Evolutionary conservation across 2,113 vertebrate species (phyloP).

Genomic region (Bungarus multicinctus): DNA sequence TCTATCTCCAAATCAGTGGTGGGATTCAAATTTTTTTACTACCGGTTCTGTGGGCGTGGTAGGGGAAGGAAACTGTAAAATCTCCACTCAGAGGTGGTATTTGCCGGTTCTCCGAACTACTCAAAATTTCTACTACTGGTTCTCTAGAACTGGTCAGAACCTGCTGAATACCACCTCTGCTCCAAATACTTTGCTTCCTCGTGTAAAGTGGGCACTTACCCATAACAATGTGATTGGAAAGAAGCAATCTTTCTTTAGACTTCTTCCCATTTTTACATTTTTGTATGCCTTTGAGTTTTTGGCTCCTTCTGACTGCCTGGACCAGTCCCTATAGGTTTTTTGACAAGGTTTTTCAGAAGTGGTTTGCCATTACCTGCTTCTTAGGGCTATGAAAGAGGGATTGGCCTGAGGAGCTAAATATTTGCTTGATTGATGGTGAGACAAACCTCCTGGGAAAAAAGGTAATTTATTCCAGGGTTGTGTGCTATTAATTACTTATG

Average conservation of each 20-base stretch:
- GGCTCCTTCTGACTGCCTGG: background rate
- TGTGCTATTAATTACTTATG: slow-evolving; percentile 51
- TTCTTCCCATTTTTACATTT: slow-evolving; percentile 13
- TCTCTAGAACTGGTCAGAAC: too few species aligned
- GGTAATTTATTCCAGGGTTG: slow-evolving; percentile 34
- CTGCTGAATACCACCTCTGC: too few species aligned
- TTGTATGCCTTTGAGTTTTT: background rate
- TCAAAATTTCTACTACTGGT: too few species aligned
- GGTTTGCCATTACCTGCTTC: background rate
- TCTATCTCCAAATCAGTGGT: too few species aligned
- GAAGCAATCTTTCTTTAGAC: background rate
- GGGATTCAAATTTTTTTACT: too few species aligned
- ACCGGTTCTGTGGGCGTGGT: too few species aligned
- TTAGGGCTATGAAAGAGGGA: background rate
- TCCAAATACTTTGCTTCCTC: background rate
- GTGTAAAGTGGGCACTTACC: background rate
- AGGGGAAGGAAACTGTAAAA: too few species aligned
- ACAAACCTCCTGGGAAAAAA: slow-evolving; percentile 3
- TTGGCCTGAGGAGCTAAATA: background rate
- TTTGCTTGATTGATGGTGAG: background rate
- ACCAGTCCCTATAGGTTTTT: background rate
- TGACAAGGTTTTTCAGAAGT: background rate
- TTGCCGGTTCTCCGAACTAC: too few species aligned
- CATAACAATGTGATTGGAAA: background rate
- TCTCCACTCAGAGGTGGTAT: too few species aligned